These are phyloP conservation scores for Drosophila pseudotalamancana DNA, from an alignment of 2,888 invertebrate genomes.

Conservation along the genomic window DNA sequence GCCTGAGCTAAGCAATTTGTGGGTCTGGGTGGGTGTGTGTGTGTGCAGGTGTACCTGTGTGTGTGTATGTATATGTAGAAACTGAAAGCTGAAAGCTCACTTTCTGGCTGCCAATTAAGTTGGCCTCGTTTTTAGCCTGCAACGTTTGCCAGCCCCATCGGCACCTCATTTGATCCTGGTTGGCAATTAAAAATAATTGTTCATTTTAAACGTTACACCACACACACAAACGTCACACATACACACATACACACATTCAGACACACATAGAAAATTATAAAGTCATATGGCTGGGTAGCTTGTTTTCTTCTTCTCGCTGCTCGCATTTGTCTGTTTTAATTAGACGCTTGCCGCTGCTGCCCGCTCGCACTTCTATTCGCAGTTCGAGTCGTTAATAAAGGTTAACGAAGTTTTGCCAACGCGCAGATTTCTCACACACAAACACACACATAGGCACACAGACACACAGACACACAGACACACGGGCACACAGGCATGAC, in stretches of 20 bases:
- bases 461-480: conserved; percentile 19
- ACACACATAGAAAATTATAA: conserved; percentile 45
- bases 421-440: conserved; percentile 72
- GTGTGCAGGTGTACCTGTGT: conserved; percentile 4
- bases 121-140: conserved; percentile 8
- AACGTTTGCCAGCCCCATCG: conserved; percentile 22
- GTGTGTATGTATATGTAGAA: conserved; percentile 12
- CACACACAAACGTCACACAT: conserved; percentile 1
- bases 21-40: conserved; percentile 7
- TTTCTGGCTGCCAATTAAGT: conserved; percentile 50
- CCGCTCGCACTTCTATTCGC: background rate
- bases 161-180: conserved; percentile 54
- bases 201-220: conserved; percentile 55
- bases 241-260: conserved; percentile 12
- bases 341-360: conserved; percentile 47
- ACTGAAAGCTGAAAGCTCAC: conserved; percentile 48
- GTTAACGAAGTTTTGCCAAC: conserved; percentile 70
- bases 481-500: conserved; percentile 15
- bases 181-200: conserved; percentile 71
- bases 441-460: conserved; percentile 10
- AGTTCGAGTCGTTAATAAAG: conserved; percentile 67
- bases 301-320: conserved; percentile 11
- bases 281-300: conserved; percentile 38
- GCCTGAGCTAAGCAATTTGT: conserved; percentile 26
- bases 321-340: conserved; percentile 67